Conservation (phyloP, 2,888 invertebrate species). For the Listrodromus nycthemerus region DNA sequence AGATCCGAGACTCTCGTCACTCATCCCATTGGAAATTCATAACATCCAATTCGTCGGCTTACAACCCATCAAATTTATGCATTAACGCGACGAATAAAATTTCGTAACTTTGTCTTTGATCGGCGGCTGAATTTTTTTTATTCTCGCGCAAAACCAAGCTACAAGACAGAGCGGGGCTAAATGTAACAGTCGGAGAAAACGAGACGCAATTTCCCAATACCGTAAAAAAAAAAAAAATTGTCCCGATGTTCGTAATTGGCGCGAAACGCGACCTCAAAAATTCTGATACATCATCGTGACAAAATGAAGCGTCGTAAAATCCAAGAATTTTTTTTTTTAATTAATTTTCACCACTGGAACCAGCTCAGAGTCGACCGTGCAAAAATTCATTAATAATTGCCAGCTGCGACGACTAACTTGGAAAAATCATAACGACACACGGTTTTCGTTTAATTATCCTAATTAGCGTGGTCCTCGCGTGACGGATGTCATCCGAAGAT, state of each 20-base stretch:
- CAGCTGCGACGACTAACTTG: conserved; percentile 24
- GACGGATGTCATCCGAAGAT: conserved; percentile 68
- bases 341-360: background rate
- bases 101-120: conserved; percentile 50
- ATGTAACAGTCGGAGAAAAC: no score
- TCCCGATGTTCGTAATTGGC: background rate
- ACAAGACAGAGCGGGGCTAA: no score
- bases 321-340: no score
- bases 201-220: background rate
- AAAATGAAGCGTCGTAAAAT: no score
- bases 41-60: conserved; percentile 43
- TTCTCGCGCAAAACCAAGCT: background rate
- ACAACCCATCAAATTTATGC: conserved; percentile 60
- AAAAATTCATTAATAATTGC: conserved; percentile 64
- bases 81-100: conserved; percentile 44
- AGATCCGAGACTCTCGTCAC: conserved; percentile 29
- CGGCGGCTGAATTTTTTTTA: background rate
- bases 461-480: conserved; percentile 66
- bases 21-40: conserved; percentile 59
- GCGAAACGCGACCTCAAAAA: no score
- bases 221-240: no score
- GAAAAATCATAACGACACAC: conserved; percentile 66
- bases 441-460: conserved; percentile 66
- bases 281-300: no score
- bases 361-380: conserved; percentile 14